phyloP scores from a whole-genome alignment of 2,113 vertebrate genomes.

The Bolborhynchus lineola region DNA sequence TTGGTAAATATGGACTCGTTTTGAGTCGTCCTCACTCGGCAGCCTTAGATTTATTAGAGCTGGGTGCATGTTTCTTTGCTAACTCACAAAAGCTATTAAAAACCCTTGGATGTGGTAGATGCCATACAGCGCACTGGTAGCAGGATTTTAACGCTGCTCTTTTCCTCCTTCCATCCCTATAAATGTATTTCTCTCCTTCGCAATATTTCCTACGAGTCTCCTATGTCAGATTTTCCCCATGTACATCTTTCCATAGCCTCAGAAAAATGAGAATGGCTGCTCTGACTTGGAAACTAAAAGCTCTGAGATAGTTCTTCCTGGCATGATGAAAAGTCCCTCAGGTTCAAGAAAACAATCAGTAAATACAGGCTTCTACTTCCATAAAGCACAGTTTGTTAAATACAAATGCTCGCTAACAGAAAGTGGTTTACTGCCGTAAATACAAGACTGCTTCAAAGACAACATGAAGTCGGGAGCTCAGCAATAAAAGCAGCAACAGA shows the following conservation, averaged over 20 bases:
- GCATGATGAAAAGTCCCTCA: not conserved
- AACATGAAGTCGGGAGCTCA: not conserved
- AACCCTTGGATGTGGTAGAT: not conserved
- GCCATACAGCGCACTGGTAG: not conserved
- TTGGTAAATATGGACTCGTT: not conserved
- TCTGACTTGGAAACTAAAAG: not conserved
- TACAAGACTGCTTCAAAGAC: not conserved
- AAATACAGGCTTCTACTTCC: not conserved
- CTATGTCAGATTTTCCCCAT: not conserved
- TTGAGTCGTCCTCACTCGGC: not conserved
- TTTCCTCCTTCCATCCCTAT: not conserved
- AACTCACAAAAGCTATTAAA: not conserved
- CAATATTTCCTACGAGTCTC: not conserved
- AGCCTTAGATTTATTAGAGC: not conserved
- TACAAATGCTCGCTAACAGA: not conserved
- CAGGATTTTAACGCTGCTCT: not conserved
- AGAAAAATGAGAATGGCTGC: not conserved
- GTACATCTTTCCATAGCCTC: not conserved
- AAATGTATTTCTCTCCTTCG: not conserved
- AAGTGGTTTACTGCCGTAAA: not conserved
- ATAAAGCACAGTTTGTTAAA: conserved; percentile 12
- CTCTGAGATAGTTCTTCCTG: not conserved
- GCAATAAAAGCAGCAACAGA: not conserved
- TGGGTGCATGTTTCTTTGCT: not conserved
- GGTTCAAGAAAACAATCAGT: not conserved